Conservation (phyloP, 2,888 invertebrate genomes). For the Empis livida region DNA sequence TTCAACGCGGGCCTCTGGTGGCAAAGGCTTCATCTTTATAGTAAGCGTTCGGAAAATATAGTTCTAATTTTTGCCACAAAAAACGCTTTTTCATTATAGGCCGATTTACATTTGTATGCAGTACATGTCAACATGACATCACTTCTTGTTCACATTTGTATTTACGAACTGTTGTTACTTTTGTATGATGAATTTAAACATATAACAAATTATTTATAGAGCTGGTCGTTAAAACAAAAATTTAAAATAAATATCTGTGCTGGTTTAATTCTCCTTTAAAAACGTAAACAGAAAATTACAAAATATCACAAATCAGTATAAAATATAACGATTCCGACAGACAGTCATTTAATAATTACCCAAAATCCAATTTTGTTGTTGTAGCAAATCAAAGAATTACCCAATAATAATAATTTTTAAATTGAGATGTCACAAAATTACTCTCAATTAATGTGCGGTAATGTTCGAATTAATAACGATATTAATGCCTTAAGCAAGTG, state of each 20-base stretch:
- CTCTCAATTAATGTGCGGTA: conserved; percentile 68
- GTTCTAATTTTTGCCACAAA: too few relatives aligned
- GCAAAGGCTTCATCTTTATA: too few relatives aligned
- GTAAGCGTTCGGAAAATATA: too few relatives aligned
- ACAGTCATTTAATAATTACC: neutral
- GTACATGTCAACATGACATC: too few relatives aligned
- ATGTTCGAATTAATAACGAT: conserved; percentile 70
- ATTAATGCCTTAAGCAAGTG: conserved; percentile 37
- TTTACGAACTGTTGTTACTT: too few relatives aligned
- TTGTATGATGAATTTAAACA: too few relatives aligned
- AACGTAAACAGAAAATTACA: conserved; percentile 69
- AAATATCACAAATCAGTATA: conserved; percentile 65
- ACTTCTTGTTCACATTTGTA: too few relatives aligned
- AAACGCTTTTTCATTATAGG: too few relatives aligned
- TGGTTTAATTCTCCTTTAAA: conserved; percentile 65
- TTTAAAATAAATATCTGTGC: conserved; percentile 68
- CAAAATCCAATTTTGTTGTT: conserved; percentile 15
- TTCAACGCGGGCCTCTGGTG: too few relatives aligned
- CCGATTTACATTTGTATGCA: too few relatives aligned
- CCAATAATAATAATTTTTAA: conserved; percentile 78
- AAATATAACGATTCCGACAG: conserved; percentile 1
- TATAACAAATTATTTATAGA: conserved; percentile 38
- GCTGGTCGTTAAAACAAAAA: conserved; percentile 68
- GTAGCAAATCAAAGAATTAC: conserved; percentile 74
- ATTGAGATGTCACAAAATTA: conserved; percentile 75